These are phyloP conservation scores for Apodemia mormo DNA, from an alignment of 2,888 invertebrate genomes.

Conservation along the genomic window DNA sequence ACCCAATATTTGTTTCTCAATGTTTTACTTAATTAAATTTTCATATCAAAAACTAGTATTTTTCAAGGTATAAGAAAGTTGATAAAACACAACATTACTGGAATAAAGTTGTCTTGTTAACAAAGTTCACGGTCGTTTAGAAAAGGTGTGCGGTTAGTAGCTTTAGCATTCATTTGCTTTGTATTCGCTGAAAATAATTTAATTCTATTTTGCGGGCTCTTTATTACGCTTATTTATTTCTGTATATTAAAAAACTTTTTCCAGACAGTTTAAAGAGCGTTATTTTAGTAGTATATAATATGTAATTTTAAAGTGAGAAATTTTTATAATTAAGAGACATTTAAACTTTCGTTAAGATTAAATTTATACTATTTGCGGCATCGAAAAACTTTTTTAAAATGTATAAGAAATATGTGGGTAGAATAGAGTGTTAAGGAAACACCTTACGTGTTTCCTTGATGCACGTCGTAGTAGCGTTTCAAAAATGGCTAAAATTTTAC, in stretches of 20 bases:
- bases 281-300: background rate
- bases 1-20: too few species aligned
- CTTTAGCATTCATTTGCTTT: background rate
- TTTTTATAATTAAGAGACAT: background rate
- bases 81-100: background rate
- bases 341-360: too few species aligned
- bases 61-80: background rate
- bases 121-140: background rate
- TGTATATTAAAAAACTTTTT: background rate
- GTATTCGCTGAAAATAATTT: background rate
- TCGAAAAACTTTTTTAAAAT: background rate
- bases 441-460: too few species aligned
- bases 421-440: too few species aligned
- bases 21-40: too few species aligned
- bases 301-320: background rate
- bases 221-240: background rate
- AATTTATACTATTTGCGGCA: too few species aligned
- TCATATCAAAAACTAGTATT: too few species aligned
- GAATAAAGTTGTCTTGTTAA: background rate
- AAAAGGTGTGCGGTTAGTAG: conserved; percentile 8
- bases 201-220: background rate
- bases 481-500: too few species aligned
- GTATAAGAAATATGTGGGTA: too few species aligned
- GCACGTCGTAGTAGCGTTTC: too few species aligned
- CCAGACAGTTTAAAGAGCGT: background rate